A percentile compares a stretch with the other conserved stretches of the same genome.
Evolutionary conservation across 2,797 vertebrate genomes (phyloP).

Genomic region (Protonibea diacanthus): DNA sequence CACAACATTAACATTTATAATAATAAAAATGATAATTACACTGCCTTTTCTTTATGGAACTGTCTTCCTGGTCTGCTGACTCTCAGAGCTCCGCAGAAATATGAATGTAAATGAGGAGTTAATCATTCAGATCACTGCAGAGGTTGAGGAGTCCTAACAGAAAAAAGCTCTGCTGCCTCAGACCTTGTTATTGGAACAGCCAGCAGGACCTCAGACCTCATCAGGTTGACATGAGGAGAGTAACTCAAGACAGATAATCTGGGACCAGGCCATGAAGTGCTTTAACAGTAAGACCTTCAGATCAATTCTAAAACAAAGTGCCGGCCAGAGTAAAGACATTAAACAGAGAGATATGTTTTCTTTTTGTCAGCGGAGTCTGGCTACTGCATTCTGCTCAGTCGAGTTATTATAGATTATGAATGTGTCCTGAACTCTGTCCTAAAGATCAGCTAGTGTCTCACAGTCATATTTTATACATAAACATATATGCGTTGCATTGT

Average conservation of each 20-base stretch:
- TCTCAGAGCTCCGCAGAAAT: no score
- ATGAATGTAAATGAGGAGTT: no score
- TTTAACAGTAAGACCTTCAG: conserved; percentile 9
- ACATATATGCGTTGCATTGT: neutral
- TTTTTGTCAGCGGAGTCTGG: neutral
- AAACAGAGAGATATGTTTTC: neutral
- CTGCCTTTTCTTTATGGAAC: no score
- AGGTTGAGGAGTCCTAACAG: no score
- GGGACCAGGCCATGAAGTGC: neutral
- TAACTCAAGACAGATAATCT: neutral
- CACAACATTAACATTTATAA: neutral
- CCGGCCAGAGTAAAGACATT: conserved; percentile 5
- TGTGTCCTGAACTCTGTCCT: no score
- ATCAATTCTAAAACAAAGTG: conserved; percentile 32
- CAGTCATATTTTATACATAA: neutral
- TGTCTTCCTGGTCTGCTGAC: no score
- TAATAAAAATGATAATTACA: no score
- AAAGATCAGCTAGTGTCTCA: neutral
- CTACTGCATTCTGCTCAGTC: no score
- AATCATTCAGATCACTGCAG: no score
- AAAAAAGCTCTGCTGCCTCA: neutral
- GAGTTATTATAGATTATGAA: no score
- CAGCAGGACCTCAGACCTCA: neutral
- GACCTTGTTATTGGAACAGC: neutral
- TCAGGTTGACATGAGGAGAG: neutral